Conservation (phyloP, 2,888 invertebrate genomes). For the Tenthredo mesomela region DNA sequence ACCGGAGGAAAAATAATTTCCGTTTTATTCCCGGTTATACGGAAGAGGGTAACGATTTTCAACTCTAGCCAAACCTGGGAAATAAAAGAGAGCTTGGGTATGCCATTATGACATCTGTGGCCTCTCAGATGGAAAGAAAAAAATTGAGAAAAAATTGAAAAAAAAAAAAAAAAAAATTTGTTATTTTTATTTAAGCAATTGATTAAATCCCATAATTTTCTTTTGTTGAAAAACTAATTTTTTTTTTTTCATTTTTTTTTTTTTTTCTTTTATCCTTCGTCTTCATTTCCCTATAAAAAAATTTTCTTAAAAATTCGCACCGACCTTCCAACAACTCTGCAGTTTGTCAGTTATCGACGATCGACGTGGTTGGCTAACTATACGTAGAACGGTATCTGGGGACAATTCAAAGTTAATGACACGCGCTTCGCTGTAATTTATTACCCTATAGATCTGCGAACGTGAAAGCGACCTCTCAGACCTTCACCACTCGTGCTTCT, state of each 20-base stretch:
- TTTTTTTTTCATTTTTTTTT: not conserved
- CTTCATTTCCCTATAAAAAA: not conserved
- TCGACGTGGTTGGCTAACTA: conserved; percentile 28
- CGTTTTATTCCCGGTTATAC: not conserved
- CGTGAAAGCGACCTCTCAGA: conserved; percentile 11
- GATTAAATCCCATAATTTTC: too few species aligned
- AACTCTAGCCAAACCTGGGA: not conserved
- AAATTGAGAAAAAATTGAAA: not conserved
- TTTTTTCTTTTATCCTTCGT: not conserved
- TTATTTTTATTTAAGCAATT: too few species aligned
- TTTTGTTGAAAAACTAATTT: too few species aligned
- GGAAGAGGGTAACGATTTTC: conserved; percentile 13
- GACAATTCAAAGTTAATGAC: conserved; percentile 34
- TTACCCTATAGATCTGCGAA: conserved; percentile 32
- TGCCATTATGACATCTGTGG: conserved; percentile 22
- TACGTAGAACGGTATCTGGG: conserved; percentile 26
- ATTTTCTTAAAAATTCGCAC: not conserved
- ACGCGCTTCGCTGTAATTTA: conserved; percentile 31
- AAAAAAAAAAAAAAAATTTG: not conserved
- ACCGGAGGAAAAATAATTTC: conserved; percentile 9
- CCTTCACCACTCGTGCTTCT: not conserved
- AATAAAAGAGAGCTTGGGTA: not conserved
- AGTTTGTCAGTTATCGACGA: conserved; percentile 14
- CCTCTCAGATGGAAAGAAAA: not conserved
- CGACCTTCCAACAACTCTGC: not conserved